Percentiles rank a stretch among this genome's conserved stretches.
Conservation (phyloP, 2,113 vertebrate genomes). For the Osmerus mordax region DNA sequence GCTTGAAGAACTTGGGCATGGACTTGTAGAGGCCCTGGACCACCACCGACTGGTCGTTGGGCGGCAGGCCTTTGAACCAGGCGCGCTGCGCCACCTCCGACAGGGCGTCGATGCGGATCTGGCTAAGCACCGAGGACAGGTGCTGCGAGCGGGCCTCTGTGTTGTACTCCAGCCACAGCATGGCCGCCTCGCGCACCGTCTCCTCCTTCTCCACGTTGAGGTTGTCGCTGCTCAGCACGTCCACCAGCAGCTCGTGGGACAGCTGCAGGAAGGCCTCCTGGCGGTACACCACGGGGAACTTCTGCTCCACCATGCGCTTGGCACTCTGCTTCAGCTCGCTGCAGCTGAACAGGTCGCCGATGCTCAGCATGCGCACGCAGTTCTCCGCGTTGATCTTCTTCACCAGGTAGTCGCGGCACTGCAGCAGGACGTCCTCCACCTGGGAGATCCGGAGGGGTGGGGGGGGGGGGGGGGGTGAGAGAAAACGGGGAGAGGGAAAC, state of each 20-base stretch:
- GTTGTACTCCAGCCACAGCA: slow-evolving; percentile 97
- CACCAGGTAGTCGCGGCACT: slow-evolving; percentile 92
- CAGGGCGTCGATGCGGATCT: slow-evolving; percentile 96
- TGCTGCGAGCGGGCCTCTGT: slow-evolving; percentile 94
- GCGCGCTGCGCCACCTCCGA: slow-evolving; percentile 97
- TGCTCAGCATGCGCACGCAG: slow-evolving; percentile 93
- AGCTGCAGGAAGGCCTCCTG: slow-evolving; percentile 97
- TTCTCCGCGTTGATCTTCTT: slow-evolving; percentile 98
- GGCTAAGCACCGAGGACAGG: slow-evolving; percentile 94
- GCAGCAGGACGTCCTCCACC: slow-evolving; percentile 93
- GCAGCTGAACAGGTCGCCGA: slow-evolving; percentile 96
- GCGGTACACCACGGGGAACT: slow-evolving; percentile 91
- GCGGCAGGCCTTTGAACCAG: slow-evolving; percentile 97
- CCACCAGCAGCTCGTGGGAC: slow-evolving; percentile 92
- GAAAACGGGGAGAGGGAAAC: background rate
- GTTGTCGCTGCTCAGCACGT: slow-evolving; percentile 97
- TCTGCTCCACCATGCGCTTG: slow-evolving; percentile 98
- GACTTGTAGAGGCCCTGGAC: slow-evolving; percentile 99
- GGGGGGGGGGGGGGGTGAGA: background rate
- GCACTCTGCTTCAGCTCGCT: slow-evolving; percentile 94
- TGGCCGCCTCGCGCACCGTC: slow-evolving; percentile 95
- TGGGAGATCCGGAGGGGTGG: slow-evolving; percentile 51
- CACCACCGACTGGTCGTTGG: slow-evolving; percentile 97
- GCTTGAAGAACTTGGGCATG: slow-evolving; percentile 99
- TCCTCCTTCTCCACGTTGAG: slow-evolving; percentile 99